Percentiles rank a stretch among this genome's conserved stretches.
phyloP scores from a whole-genome alignment of 2,797 vertebrate genomes.

The Rhabdomys pumilio region DNA sequence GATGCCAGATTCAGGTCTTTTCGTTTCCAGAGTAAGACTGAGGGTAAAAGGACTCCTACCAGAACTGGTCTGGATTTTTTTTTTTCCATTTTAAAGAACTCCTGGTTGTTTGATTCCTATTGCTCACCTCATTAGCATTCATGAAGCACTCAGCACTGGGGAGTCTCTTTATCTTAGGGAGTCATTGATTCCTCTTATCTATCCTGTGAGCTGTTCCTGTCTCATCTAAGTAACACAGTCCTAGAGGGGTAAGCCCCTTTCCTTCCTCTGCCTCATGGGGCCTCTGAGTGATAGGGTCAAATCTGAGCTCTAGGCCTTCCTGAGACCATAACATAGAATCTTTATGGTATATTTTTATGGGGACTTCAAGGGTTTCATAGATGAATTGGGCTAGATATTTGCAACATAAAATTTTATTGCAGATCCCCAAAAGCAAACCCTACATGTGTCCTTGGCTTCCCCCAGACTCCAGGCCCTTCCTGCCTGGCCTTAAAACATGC shows the following conservation, averaged over 20 bases:
- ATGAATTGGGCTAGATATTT: not conserved
- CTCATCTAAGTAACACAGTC: not conserved
- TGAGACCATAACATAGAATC: not conserved
- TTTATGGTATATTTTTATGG: not conserved
- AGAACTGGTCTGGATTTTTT: not conserved
- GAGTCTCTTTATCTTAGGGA: not conserved
- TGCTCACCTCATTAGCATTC: not conserved
- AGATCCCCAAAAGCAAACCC: not conserved
- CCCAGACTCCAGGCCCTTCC: not conserved
- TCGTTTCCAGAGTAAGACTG: constrained; percentile 15
- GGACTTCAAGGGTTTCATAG: not conserved
- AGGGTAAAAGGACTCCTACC: constrained; percentile 14
- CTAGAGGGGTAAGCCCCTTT: constrained; percentile 5
- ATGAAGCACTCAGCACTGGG: not conserved
- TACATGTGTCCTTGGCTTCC: not conserved
- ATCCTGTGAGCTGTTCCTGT: not conserved
- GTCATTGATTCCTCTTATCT: not conserved
- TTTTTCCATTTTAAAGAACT: not conserved
- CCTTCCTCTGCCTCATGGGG: not conserved
- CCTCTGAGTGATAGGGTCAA: not conserved
- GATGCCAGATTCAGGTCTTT: not conserved
- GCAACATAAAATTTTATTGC: not conserved
- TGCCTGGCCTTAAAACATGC: not conserved
- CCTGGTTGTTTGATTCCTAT: not conserved
- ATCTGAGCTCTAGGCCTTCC: not conserved